Base-by-base conservation (phyloP, 2,888 invertebrate genomes). In the Luperina nickerlii region DNA sequence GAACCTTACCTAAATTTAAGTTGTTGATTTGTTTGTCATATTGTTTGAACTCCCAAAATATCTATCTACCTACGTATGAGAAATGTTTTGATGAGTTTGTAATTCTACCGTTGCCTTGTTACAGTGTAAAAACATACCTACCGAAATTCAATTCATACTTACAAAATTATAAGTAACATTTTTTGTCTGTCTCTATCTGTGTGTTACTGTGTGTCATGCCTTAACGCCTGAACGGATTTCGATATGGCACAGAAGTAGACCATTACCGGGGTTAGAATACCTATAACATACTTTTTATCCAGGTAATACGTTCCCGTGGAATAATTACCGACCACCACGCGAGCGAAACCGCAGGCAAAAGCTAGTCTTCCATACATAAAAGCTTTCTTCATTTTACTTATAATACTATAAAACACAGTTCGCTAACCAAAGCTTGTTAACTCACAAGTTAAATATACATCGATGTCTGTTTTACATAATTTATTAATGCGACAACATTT, bases 401-500 rank as follows among this genome's bases (percentile, higher is more conserved):
- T 66, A 45, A 63, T n/a, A 67, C n/a, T 66, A 24, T 71, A 42
- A 79, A 72, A 75, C 72, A 74, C 54, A 60, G 24, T 42, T 68
- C 13, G 8, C 62, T 57, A 63, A 11, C 45, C 74, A 72, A 51
- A 24, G 27, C 76, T 77, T 81, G 80, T 90, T 79, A 76, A 79
- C 69, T 63, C 74, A 66, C 76, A 75, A 74, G 57, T 83, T 68
- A 78, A 78, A 80, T 57, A 83, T 24, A 87, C 71, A 67, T 74
- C 63, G 63, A 54, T 66, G 82, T 83, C 82, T 89, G 62, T 78
- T 90, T 89, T 74, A 82, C 89, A 89, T 89, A 90, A 82, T 87
- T 86, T 85, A 89, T 89, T 80, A 83, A 89, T 79, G 78, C 42
- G 73, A 78, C 79, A 84, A 84, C 78, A 83, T 76, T n/a, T n/a